Conservation (phyloP, 2,888 invertebrate species). For the Mythimna lalbum region DNA sequence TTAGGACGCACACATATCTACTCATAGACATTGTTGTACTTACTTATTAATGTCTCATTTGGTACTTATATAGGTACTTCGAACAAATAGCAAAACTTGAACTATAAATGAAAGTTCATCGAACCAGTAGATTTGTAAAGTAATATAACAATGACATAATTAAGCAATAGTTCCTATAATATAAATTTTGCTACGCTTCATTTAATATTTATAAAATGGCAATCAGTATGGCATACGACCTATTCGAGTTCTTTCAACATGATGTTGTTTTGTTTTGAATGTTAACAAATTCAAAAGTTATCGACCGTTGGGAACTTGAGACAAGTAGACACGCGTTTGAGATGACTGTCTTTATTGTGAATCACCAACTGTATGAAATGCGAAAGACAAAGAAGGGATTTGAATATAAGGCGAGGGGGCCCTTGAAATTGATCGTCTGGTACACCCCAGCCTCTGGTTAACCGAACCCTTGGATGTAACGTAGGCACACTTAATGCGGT, state of each 20-base stretch:
- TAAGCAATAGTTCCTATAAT: constrained; percentile 27
- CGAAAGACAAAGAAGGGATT: constrained; percentile 89
- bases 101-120: constrained; percentile 55
- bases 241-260: constrained; percentile 3
- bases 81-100: constrained; percentile 6
- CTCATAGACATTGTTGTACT: constrained; percentile 10
- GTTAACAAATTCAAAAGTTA: constrained; percentile 52
- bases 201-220: constrained; percentile 20
- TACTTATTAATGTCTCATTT: constrained; percentile 21
- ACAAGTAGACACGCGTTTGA: constrained; percentile 64
- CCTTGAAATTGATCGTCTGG: constrained; percentile 89
- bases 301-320: constrained; percentile 54
- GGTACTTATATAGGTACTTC: background rate
- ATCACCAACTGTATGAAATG: constrained; percentile 85
- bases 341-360: constrained; percentile 78
- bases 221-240: constrained; percentile 21
- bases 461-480: constrained; percentile 80
- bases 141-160: constrained; percentile 34
- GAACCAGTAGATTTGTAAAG: constrained; percentile 43
- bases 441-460: constrained; percentile 87
- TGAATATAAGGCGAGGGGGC: constrained; percentile 87
- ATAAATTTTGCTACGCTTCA: constrained; percentile 30
- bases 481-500: constrained; percentile 82
- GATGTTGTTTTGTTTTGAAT: constrained; percentile 37
- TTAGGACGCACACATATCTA: constrained; percentile 63